phyloP scores from a whole-genome alignment of 1,140 invertebrate genomes.

The Andrena cerasifolii region DNA sequence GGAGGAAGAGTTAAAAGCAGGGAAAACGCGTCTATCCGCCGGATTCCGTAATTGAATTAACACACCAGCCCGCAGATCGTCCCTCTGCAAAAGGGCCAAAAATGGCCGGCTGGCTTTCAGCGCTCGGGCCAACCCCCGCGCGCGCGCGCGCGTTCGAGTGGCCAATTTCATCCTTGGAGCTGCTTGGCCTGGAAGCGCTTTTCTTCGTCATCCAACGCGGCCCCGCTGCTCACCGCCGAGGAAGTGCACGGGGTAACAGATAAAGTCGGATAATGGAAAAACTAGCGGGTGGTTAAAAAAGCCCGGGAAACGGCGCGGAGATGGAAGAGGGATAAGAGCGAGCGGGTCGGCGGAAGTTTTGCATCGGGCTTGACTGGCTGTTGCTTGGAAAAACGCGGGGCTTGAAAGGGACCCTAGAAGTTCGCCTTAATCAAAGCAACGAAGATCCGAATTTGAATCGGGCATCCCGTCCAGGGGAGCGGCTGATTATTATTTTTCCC shows the following conservation, averaged over 20 bases:
- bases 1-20: slow-evolving; percentile 19
- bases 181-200: not conserved
- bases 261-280: slow-evolving; percentile 20
- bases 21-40: not conserved
- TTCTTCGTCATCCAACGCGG: not conserved
- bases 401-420: not conserved
- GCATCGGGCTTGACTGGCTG: not conserved
- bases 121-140: no score
- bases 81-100: not conserved
- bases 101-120: no score
- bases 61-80: not conserved
- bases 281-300: not conserved
- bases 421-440: slow-evolving; percentile 26
- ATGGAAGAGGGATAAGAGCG: slow-evolving; percentile 21
- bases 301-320: not conserved
- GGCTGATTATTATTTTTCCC: slow-evolving; percentile 10
- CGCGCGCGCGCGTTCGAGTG: no score
- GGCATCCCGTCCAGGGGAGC: not conserved
- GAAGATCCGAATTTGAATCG: not conserved
- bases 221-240: not conserved
- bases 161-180: no score
- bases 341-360: slow-evolving; percentile 1
- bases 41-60: slow-evolving; percentile 24
- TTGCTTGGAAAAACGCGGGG: not conserved
- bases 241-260: slow-evolving; percentile 18